A percentile compares a stretch with the other conserved stretches of the same genome.
Conservation (phyloP, 2,888 invertebrate species). For the Electrophaes corylata region DNA sequence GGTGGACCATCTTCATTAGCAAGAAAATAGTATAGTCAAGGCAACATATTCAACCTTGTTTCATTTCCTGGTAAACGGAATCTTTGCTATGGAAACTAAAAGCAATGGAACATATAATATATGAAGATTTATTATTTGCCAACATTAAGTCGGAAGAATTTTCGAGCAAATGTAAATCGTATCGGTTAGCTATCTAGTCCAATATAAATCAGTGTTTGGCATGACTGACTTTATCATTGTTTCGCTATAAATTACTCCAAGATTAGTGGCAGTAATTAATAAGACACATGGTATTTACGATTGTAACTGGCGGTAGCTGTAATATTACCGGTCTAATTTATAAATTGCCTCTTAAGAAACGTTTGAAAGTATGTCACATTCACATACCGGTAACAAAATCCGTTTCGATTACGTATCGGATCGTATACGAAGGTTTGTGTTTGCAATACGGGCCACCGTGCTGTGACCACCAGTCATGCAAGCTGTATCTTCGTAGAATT, state of each 20-base stretch:
- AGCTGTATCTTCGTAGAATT: slow-evolving; percentile 14
- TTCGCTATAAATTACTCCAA: slow-evolving; percentile 26
- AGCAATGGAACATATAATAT: background rate
- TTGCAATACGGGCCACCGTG: slow-evolving; percentile 43
- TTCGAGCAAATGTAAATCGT: background rate
- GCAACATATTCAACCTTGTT: background rate
- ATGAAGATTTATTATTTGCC: slow-evolving; percentile 4
- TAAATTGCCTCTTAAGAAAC: slow-evolving; percentile 49
- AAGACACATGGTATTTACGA: slow-evolving; percentile 34
- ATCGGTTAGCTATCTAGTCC: background rate
- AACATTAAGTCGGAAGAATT: background rate
- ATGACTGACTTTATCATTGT: slow-evolving; percentile 3
- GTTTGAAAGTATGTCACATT: slow-evolving; percentile 53
- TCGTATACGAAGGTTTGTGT: slow-evolving; percentile 36
- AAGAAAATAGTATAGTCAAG: background rate
- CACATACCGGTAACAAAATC: slow-evolving; percentile 51
- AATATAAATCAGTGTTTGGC: slow-evolving; percentile 1
- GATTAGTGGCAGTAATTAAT: slow-evolving; percentile 15
- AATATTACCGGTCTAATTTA: slow-evolving; percentile 40
- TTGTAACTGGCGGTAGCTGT: slow-evolving; percentile 32
- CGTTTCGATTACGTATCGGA: slow-evolving; percentile 50
- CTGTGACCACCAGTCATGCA: slow-evolving; percentile 34
- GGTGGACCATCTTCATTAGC: too few relatives aligned
- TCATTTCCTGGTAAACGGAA: background rate
- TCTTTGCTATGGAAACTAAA: background rate